Evolutionary conservation across 2,113 vertebrate genomes (phyloP).

Genomic region (Catharus minimus): DNA sequence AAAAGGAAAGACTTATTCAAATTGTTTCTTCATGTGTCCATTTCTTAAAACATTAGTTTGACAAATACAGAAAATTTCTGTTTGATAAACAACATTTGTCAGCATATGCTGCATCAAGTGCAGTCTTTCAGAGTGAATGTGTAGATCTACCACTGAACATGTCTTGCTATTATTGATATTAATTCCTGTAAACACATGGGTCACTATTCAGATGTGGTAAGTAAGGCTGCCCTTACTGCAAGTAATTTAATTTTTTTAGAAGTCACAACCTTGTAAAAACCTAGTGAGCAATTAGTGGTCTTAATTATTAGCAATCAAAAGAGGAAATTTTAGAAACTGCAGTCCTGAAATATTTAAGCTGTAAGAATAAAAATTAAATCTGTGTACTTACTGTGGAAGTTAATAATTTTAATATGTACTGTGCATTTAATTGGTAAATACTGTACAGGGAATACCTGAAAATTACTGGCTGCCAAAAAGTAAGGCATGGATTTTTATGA

Average conservation of each 20-base stretch:
- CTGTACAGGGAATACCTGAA: neutral
- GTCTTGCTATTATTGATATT: neutral
- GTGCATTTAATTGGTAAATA: neutral
- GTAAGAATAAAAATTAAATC: conserved; percentile 14
- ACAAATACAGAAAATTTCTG: neutral
- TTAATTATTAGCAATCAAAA: neutral
- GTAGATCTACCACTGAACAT: neutral
- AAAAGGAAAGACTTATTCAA: neutral
- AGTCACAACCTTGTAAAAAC: neutral
- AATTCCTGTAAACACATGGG: neutral
- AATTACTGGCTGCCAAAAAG: neutral
- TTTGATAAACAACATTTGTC: neutral
- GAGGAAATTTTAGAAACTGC: neutral
- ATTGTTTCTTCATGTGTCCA: neutral
- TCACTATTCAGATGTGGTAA: neutral
- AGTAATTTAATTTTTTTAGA: neutral
- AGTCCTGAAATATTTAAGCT: neutral
- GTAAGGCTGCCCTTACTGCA: neutral
- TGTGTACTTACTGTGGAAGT: neutral
- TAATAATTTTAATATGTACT: conserved; percentile 12
- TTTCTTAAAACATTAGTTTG: neutral
- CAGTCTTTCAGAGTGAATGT: neutral
- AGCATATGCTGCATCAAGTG: neutral
- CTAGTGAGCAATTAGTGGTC: neutral
- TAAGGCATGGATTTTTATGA: neutral